These are phyloP conservation scores for Psephotus haematonotus DNA, from an alignment of 2,113 vertebrate species.

Conservation along the genomic window DNA sequence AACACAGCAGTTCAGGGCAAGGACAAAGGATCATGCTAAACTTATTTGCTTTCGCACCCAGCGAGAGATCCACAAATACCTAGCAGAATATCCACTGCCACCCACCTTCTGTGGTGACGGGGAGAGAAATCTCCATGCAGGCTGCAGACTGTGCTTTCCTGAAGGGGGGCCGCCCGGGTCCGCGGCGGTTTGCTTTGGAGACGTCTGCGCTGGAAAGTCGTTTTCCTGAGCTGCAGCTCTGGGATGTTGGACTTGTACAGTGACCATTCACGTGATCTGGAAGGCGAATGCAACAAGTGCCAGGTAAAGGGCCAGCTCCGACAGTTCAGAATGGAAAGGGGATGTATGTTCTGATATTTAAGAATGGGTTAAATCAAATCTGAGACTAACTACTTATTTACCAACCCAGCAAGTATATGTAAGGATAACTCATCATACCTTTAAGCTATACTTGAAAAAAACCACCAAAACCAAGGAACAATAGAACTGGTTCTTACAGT, in stretches of 20 bases:
- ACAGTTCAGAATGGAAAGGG: not conserved
- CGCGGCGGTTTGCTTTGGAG: conserved; percentile 89
- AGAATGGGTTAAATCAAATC: not conserved
- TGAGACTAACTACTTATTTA: not conserved
- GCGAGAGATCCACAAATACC: not conserved
- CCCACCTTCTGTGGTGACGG: conserved; percentile 97
- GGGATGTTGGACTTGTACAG: conserved; percentile 94
- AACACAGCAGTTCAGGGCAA: not conserved
- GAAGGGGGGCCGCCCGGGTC: conserved; percentile 93
- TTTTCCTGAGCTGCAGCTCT: conserved; percentile 89
- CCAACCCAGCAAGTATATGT: not conserved
- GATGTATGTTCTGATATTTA: not conserved
- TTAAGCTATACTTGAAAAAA: not conserved
- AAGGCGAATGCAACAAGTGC: conserved; percentile 67
- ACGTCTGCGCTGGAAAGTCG: conserved; percentile 88
- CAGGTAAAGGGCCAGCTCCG: not conserved
- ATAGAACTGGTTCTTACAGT: not conserved
- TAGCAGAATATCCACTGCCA: conserved; percentile 57
- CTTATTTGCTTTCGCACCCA: not conserved
- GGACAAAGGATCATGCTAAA: not conserved
- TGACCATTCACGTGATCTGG: conserved; percentile 98
- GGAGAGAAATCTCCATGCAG: conserved; percentile 99
- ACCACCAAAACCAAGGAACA: not conserved
- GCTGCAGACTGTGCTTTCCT: conserved; percentile 98
- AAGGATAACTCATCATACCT: not conserved